Evolutionary conservation across 2,888 invertebrate genomes (phyloP).

Genomic region (Pharmacophagus antenor): DNA sequence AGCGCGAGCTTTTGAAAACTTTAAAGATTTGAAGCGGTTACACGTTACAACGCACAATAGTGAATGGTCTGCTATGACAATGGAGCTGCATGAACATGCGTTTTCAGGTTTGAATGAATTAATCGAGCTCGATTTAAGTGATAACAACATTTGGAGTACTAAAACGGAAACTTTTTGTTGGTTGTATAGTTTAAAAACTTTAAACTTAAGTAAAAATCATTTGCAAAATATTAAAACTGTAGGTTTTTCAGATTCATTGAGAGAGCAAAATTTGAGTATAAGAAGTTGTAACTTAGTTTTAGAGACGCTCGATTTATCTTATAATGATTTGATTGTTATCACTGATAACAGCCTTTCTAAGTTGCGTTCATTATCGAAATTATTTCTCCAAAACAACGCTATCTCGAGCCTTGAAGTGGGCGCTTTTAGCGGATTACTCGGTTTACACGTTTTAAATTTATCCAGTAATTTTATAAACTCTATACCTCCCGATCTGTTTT

Average conservation of each 20-base stretch:
- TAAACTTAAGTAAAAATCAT: constrained; percentile 89
- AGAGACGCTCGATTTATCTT: constrained; percentile 86
- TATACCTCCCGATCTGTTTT: constrained; percentile 87
- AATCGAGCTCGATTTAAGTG: constrained; percentile 84
- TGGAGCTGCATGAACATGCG: constrained; percentile 86
- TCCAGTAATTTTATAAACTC: constrained; percentile 89
- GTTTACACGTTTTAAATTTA: constrained; percentile 86
- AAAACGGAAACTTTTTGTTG: constrained; percentile 87
- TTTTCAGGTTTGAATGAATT: constrained; percentile 85
- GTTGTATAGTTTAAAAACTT: constrained; percentile 83
- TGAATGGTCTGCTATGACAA: constrained; percentile 89
- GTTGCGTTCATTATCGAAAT: constrained; percentile 83
- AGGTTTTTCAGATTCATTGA: constrained; percentile 86
- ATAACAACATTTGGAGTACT: constrained; percentile 89
- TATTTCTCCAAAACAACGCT: constrained; percentile 88
- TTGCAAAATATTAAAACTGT: constrained; percentile 88
- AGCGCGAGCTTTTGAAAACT: constrained; percentile 83
- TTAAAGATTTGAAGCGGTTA: constrained; percentile 84
- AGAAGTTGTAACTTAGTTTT: constrained; percentile 85
- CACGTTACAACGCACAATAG: constrained; percentile 88
- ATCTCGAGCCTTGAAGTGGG: constrained; percentile 87
- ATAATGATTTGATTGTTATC: constrained; percentile 86
- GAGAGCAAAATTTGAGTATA: constrained; percentile 78
- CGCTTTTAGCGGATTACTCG: constrained; percentile 85
- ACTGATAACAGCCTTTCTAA: constrained; percentile 86